phyloP scores from a whole-genome alignment of 2,797 vertebrate genomes.

The Bradypodion pumilum region DNA sequence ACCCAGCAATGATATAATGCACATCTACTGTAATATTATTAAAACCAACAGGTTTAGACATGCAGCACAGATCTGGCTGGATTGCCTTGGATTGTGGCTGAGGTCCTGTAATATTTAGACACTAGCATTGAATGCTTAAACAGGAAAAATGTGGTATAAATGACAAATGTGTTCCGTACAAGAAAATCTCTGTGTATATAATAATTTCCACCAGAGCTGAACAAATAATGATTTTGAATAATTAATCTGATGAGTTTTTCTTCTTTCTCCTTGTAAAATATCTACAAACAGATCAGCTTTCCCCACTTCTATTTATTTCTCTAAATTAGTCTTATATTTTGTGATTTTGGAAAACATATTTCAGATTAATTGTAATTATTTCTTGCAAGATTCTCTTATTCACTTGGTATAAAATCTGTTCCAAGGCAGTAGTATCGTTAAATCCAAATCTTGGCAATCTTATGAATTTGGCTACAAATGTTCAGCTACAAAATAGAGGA shows the following conservation, averaged over 20 bases:
- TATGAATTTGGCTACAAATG: slow-evolving; percentile 4
- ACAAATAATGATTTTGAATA: slow-evolving; percentile 65
- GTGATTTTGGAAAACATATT: slow-evolving; percentile 20
- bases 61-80: not conserved
- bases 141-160: slow-evolving; percentile 7
- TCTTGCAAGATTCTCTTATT: not conserved
- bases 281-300: slow-evolving; percentile 52
- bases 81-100: not conserved
- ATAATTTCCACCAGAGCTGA: slow-evolving; percentile 44
- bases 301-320: slow-evolving; percentile 53
- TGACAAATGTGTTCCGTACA: slow-evolving; percentile 37
- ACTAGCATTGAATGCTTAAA: slow-evolving; percentile 10
- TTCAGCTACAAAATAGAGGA: not conserved
- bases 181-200: slow-evolving; percentile 30
- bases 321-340: slow-evolving; percentile 39
- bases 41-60: not conserved
- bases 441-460: not conserved
- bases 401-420: slow-evolving; percentile 1
- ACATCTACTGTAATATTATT: no score
- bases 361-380: slow-evolving; percentile 15
- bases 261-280: slow-evolving; percentile 53
- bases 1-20: not conserved
- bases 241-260: slow-evolving; percentile 54
- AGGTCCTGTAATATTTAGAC: slow-evolving; percentile 39
- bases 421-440: not conserved